phyloP scores from a whole-genome alignment of 2,113 vertebrate species.

The Sander vitreus region DNA sequence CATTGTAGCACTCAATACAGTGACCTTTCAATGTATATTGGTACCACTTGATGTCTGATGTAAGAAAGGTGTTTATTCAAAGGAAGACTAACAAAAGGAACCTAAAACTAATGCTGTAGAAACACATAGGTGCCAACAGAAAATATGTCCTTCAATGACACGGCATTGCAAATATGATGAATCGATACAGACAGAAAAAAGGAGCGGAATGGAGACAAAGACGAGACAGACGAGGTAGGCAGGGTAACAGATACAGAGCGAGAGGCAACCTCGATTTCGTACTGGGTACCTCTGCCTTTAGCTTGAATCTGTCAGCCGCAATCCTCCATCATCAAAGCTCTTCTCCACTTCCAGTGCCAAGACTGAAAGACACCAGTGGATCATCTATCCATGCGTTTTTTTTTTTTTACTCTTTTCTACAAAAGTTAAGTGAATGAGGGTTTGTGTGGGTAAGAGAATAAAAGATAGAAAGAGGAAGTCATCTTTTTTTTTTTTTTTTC shows the following conservation, averaged over 20 bases:
- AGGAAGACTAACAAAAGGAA: conserved; percentile 6
- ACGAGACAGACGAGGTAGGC: conserved; percentile 21
- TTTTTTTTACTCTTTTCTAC: conserved; percentile 19
- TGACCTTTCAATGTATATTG: conserved; percentile 47
- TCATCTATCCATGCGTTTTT: conserved; percentile 66
- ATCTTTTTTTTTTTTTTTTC: conserved; percentile 38
- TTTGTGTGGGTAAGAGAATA: conserved; percentile 21
- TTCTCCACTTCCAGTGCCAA: conserved; percentile 70
- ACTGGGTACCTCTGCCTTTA: conserved; percentile 31
- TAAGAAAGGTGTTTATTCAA: conserved; percentile 30
- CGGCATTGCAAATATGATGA: neutral
- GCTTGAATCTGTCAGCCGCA: conserved; percentile 69
- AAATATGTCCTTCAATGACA: neutral
- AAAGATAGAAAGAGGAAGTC: conserved; percentile 21
- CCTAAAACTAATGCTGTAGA: neutral
- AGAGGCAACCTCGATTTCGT: conserved; percentile 19
- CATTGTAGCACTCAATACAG: conserved; percentile 5
- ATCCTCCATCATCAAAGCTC: conserved; percentile 79
- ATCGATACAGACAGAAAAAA: conserved; percentile 9
- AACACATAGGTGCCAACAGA: neutral
- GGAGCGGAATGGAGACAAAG: conserved; percentile 21
- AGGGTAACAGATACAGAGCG: neutral
- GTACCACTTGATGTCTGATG: conserved; percentile 28
- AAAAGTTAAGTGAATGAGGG: conserved; percentile 47
- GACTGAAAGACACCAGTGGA: conserved; percentile 68